phyloP scores from a whole-genome alignment of 2,888 invertebrate species.

The Halictus ligatus region DNA sequence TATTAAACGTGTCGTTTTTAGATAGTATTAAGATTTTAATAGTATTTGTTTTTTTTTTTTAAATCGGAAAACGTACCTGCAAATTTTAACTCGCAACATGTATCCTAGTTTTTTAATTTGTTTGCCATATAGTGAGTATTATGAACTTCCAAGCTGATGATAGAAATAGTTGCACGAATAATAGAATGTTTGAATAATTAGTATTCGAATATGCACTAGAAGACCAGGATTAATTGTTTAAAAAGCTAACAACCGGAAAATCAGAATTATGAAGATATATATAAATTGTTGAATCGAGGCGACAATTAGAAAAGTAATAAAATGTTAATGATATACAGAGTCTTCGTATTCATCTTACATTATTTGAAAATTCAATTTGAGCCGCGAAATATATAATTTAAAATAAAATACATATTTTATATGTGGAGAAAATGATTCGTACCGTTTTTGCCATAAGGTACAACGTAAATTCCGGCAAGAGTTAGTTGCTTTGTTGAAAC shows the following conservation, averaged over 20 bases:
- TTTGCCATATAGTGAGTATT: too few species aligned
- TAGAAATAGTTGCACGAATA: neutral
- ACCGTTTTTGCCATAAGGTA: neutral
- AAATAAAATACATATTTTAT: neutral
- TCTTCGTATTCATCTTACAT: neutral
- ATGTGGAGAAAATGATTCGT: neutral
- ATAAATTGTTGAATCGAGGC: too few species aligned
- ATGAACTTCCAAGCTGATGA: too few species aligned
- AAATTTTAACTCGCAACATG: too few species aligned
- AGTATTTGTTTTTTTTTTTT: too few species aligned
- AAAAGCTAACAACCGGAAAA: neutral
- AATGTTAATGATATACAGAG: too few species aligned
- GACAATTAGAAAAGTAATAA: too few species aligned
- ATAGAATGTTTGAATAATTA: neutral
- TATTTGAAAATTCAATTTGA: neutral
- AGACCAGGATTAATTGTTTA: neutral
- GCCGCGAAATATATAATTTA: neutral
- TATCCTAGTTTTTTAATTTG: too few species aligned
- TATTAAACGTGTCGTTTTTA: too few species aligned
- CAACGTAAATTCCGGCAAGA: neutral
- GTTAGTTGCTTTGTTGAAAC: neutral
- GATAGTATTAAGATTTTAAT: too few species aligned
- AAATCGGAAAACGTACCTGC: too few species aligned
- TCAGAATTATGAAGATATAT: neutral
- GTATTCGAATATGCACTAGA: too few species aligned